These are phyloP conservation scores for Chiroxiphia lanceolata DNA, from an alignment of 2,797 vertebrate species.

Conservation along the genomic window DNA sequence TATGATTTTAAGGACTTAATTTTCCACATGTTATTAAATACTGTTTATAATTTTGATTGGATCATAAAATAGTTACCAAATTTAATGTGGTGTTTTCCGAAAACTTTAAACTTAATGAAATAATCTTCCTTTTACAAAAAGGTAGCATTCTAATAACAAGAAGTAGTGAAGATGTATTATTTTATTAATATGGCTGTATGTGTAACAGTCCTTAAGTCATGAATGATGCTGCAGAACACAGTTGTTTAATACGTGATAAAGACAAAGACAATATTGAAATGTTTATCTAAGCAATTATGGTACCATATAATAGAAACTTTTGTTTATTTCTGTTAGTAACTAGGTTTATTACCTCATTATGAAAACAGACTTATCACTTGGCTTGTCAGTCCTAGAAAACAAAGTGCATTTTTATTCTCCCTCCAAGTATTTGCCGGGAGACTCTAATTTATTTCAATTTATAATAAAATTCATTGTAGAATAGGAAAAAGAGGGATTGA, in stretches of 20 bases:
- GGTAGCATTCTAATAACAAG: background rate
- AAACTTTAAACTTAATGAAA: background rate
- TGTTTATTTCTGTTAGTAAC: background rate
- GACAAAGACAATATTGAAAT: background rate
- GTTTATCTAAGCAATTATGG: background rate
- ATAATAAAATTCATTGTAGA: background rate
- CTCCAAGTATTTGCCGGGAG: background rate
- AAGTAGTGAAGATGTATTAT: background rate
- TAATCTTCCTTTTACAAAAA: background rate
- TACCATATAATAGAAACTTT: background rate
- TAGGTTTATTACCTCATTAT: background rate
- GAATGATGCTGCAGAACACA: background rate
- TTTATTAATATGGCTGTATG: background rate
- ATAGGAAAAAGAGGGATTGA: background rate
- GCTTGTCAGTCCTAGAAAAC: background rate
- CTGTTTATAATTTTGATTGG: background rate
- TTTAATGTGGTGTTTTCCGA: background rate
- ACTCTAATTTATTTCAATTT: background rate
- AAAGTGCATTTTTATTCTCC: background rate
- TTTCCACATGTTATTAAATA: background rate
- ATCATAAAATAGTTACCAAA: background rate
- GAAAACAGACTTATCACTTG: background rate
- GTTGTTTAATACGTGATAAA: background rate
- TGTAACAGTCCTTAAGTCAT: background rate
- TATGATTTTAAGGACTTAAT: background rate